Base-by-base conservation (phyloP, 2,888 invertebrate species). In the Caenorhabditis afra region DNA sequence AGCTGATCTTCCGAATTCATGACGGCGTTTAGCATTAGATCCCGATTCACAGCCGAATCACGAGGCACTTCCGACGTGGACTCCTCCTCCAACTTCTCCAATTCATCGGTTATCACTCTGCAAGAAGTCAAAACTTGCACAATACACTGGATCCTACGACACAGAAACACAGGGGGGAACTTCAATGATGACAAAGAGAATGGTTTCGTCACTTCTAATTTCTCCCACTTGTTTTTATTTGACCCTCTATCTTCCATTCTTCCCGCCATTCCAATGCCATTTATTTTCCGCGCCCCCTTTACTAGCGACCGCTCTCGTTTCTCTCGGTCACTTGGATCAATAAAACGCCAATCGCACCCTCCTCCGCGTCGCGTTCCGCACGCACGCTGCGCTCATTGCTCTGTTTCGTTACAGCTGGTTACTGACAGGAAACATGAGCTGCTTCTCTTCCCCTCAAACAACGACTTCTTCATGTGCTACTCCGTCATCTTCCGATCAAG, bases 1-100 rank as follows among this genome's bases (percentile, higher is more conserved):
- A 96, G 92, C 90, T 97, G 96, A 91, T 98, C 98, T 55, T 92
- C 91, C 1, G 92, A 91, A 55, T 91, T 90, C 52, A 93, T 86
- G 23, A 92, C 91, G 66, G 91, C 84, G 29, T 91, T 87, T 11
- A 93, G 90, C 73, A 93, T 91, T 47, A 91, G 89, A 44, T 92
- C 91, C 47, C 93, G 92, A 93, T 94, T 89, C 29, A 91, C 90
- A 44, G 68, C 55, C 58, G 78, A 16, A 22, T 78, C 78, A 0
- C 61, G 53, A 14, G 71, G 71, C 14, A 53, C 23, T 39, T 73
- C 71, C 0, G 75, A 61, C 3, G 47, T 65, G 5, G 67, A 66
- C 20, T 67, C 62, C 10, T 76, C 67, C 23, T 79, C 79, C 10
- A 79, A 16, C 29, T 57, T 59, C 1, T 79, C 79, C 59, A 79